Conservation (phyloP, 92 coral and sea anemone genomes). For the Epizoanthus scotinus region DNA sequence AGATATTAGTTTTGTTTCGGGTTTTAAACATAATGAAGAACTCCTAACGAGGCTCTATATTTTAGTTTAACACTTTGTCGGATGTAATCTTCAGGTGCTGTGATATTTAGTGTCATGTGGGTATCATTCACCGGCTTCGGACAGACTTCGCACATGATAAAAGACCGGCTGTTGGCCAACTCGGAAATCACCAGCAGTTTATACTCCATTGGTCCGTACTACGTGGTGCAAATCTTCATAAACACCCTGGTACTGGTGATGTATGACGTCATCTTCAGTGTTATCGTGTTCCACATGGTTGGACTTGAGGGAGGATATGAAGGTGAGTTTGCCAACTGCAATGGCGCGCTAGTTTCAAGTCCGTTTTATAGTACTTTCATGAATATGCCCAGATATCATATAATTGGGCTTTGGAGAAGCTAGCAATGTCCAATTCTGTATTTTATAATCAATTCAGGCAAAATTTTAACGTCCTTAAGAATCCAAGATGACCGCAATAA, state of each 20-base stretch:
- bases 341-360: no score
- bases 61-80: not conserved
- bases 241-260: conserved; percentile 28
- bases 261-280: conserved; percentile 23
- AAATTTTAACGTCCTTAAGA: no score
- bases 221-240: conserved; percentile 22
- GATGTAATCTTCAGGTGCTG: not conserved
- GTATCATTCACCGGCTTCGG: conserved; percentile 30
- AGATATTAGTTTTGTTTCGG: no score
- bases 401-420: no score
- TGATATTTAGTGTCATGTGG: conserved; percentile 39
- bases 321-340: not conserved
- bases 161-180: conserved; percentile 33
- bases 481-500: no score
- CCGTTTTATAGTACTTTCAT: no score
- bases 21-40: not conserved
- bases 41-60: not conserved
- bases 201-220: conserved; percentile 39
- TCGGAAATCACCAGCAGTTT: conserved; percentile 32
- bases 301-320: conserved; percentile 26
- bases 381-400: no score
- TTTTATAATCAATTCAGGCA: no score
- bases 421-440: no score
- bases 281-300: conserved; percentile 29
- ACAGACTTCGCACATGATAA: conserved; percentile 16